Conservation (phyloP, 2,113 vertebrate genomes). For the Paradoxurus hermaphroditus region DNA sequence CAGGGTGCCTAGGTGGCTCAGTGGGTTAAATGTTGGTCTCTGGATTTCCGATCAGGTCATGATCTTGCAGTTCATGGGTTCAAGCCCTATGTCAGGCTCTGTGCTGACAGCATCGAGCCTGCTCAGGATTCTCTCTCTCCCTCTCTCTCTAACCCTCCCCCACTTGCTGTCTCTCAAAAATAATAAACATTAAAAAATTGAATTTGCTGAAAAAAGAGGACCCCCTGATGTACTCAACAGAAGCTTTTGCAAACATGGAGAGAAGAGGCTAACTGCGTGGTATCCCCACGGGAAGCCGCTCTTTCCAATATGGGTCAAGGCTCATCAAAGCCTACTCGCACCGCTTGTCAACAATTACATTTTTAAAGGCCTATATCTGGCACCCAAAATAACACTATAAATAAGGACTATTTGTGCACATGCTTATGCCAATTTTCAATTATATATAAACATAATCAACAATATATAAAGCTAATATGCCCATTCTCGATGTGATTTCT, state of each 20-base stretch:
- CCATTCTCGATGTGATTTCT: neutral
- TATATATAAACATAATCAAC: neutral
- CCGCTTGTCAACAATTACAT: neutral
- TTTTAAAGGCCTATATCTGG: neutral
- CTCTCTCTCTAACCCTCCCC: too few species aligned
- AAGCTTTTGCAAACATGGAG: too few species aligned
- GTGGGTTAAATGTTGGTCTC: too few species aligned
- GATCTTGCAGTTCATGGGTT: too few species aligned
- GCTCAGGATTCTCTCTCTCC: too few species aligned
- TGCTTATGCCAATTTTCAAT: neutral
- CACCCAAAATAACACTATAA: neutral
- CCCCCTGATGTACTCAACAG: neutral
- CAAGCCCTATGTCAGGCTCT: too few species aligned
- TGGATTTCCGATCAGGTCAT: too few species aligned
- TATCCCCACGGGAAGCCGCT: neutral
- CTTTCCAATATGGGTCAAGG: neutral
- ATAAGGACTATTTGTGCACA: neutral
- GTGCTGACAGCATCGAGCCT: too few species aligned
- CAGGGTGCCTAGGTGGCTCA: too few species aligned
- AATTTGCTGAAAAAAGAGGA: neutral
- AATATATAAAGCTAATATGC: neutral
- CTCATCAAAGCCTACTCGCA: neutral
- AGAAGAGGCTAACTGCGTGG: accelerated
- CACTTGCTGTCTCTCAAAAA: too few species aligned
- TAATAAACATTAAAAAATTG: too few species aligned